Base-by-base conservation (phyloP, 2,797 vertebrate genomes). In the Semaprochilodus insignis region DNA sequence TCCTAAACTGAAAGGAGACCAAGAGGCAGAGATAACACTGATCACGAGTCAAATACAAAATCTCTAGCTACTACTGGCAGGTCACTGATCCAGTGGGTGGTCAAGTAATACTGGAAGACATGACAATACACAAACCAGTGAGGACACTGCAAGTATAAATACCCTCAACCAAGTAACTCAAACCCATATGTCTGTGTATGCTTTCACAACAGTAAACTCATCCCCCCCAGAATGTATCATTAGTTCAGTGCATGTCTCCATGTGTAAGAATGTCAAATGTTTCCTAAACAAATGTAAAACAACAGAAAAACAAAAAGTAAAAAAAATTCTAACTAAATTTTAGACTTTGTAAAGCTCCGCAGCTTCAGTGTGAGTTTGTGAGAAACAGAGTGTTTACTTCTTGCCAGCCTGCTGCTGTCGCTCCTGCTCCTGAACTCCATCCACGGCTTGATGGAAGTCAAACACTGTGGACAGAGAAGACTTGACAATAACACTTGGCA, bases 361-460 rank as follows among this genome's bases (percentile, higher is more conserved):
- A 13, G 10, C 19, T 2, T 19, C 54, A 6, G 5, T 67, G 65
- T 40, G 27, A 34, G 65, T 36, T 66, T 57, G 67, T 44, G 75
- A 83, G 77, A 82, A 76, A 89, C 84, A 74, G 71, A 81, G 87
- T 80, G 91, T 97, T 91, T 97, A 99, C 98, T 97, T 99, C 93
- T 97, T 97, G 91, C 97, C 98, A 67, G 96, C 97, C 96, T 99
- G 97, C 86, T 98, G 96, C 94, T 98, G 95, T 84, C 98, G 97
- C 93, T 97, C 96, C 86, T 98, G 97, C 89, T 99, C 98, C 91
- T 99, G 97, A 92, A 98, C 96, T 81, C 97, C 96, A 93, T 99
- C 98, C 85, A 98, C 97, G 16, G 97, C 98, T 94, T 99, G 98
- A 92, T 99, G 98, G 90, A 99, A 99, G 95, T 99, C 98, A 95